Conservation (phyloP, 2,113 vertebrate species). For the Cynoglossus semilaevis region DNA sequence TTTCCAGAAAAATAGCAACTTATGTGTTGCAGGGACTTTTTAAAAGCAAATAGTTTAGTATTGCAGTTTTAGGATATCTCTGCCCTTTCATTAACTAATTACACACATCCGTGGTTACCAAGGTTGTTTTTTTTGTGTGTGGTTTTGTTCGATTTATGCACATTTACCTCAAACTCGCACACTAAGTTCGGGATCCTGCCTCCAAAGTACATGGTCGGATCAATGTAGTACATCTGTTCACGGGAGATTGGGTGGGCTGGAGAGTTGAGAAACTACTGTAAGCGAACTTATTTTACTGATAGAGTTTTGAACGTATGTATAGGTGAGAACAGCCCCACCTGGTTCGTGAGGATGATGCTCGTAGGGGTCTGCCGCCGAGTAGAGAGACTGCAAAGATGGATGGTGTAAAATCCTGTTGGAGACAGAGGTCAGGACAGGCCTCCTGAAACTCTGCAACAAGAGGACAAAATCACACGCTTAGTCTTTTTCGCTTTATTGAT, state of each 20-base stretch:
- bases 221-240: conserved; percentile 54
- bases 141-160: background rate
- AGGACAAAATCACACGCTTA: background rate
- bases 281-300: too few species aligned
- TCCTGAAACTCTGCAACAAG: conserved; percentile 6
- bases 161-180: conserved; percentile 46
- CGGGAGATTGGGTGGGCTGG: conserved; percentile 43
- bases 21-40: too few species aligned
- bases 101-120: background rate
- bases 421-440: background rate
- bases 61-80: too few species aligned
- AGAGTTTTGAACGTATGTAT: too few species aligned
- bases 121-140: background rate
- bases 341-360: background rate
- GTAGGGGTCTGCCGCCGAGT: conserved; percentile 14
- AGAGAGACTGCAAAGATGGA: conserved; percentile 59
- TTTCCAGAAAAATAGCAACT: too few species aligned
- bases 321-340: too few species aligned
- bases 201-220: conserved; percentile 40
- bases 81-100: too few species aligned
- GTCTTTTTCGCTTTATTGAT: background rate
- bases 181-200: conserved; percentile 49
- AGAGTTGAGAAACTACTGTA: background rate
- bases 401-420: conserved; percentile 61
- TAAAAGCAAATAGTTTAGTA: too few species aligned